Evolutionary conservation across 2,888 invertebrate species (phyloP).

Genomic region (Fissipunctia ypsillon): DNA sequence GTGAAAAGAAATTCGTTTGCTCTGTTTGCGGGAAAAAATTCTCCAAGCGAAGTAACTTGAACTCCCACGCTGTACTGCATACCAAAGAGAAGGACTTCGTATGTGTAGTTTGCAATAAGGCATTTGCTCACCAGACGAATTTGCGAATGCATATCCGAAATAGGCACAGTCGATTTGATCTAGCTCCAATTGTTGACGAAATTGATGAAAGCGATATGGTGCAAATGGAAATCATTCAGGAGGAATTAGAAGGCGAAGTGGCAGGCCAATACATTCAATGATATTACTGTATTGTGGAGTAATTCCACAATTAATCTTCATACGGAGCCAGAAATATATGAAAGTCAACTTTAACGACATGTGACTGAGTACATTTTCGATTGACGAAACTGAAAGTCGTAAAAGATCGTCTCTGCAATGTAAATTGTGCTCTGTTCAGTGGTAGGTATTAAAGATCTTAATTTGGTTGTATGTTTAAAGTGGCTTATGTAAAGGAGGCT

Average conservation of each 20-base stretch:
- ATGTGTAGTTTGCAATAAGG: slow-evolving; percentile 89
- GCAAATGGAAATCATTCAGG: slow-evolving; percentile 79
- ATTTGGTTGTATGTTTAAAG: background rate
- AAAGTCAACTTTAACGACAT: background rate
- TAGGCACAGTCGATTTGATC: slow-evolving; percentile 72
- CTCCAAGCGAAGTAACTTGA: slow-evolving; percentile 91
- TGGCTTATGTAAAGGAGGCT: background rate
- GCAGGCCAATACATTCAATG: slow-evolving; percentile 67
- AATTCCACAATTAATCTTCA: slow-evolving; percentile 11
- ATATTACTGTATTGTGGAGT: slow-evolving; percentile 44
- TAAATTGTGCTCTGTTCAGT: slow-evolving; percentile 11
- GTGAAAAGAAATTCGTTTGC: slow-evolving; percentile 90
- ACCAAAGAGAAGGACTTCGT: slow-evolving; percentile 87
- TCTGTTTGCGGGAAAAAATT: slow-evolving; percentile 91
- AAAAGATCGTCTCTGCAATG: background rate
- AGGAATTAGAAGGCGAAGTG: slow-evolving; percentile 75
- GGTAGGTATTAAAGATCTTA: background rate
- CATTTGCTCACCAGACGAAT: slow-evolving; percentile 86
- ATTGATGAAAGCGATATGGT: slow-evolving; percentile 75
- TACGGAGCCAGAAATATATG: too few relatives aligned
- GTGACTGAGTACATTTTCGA: background rate
- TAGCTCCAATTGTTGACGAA: slow-evolving; percentile 64
- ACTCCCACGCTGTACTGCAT: slow-evolving; percentile 91
- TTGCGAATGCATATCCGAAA: slow-evolving; percentile 79
- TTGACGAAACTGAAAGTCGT: background rate